Evolutionary conservation across 2,113 vertebrate genomes (phyloP).

Genomic region (Phoenicopterus ruber): DNA sequence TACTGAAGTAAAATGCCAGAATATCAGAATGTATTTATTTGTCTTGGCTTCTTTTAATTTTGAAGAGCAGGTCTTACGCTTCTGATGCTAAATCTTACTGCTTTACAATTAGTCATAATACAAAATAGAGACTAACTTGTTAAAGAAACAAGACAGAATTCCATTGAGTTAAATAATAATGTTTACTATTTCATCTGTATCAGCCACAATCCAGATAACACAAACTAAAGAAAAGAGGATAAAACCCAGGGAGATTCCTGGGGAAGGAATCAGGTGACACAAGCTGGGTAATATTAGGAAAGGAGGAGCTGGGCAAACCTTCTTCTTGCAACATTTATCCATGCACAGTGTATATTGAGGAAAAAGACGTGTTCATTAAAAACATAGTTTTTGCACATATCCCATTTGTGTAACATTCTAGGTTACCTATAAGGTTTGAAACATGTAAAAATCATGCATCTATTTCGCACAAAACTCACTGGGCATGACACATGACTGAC

Average conservation of each 20-base stretch:
- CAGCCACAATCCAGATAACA: not conserved
- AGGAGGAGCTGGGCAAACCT: not conserved
- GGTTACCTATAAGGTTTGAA: not conserved
- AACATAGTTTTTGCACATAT: not conserved
- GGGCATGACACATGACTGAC: not conserved
- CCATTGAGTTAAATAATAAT: not conserved
- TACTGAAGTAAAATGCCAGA: not conserved
- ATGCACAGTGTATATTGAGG: not conserved
- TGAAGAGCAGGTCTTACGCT: not conserved
- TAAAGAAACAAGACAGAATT: not conserved
- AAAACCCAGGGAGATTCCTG: not conserved
- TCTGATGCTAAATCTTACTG: not conserved
- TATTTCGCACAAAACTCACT: not conserved
- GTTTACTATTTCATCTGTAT: not conserved
- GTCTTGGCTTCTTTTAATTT: not conserved
- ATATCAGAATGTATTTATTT: not conserved
- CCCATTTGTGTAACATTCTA: not conserved
- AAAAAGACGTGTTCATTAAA: not conserved
- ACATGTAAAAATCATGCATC: not conserved
- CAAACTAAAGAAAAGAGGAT: not conserved
- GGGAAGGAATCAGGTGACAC: not conserved
- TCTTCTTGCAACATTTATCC: not conserved
- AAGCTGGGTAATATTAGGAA: not conserved
- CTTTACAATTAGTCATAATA: not conserved
- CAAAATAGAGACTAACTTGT: not conserved